Conservation (phyloP, 2,113 vertebrate genomes). For the Mus pahari region DNA sequence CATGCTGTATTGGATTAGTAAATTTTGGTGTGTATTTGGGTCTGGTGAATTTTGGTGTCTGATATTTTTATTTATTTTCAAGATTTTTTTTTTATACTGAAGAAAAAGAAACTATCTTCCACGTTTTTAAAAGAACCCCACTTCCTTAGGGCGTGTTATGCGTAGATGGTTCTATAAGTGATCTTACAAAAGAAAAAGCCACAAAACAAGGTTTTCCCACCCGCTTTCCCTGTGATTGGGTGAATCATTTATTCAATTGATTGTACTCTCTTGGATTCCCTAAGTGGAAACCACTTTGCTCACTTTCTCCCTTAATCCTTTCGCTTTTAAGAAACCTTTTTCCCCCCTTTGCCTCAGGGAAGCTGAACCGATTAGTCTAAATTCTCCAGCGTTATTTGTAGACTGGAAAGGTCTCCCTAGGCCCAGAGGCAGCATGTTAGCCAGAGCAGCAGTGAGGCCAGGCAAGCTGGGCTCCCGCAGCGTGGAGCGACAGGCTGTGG, state of each 20-base stretch:
- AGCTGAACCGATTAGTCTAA: constrained; percentile 62
- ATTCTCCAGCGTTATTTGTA: constrained; percentile 76
- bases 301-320: constrained; percentile 65
- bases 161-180: neutral
- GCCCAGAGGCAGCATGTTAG: constrained; percentile 53
- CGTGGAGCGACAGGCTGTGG: neutral
- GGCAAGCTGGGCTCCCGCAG: constrained; percentile 43
- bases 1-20: neutral
- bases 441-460: neutral
- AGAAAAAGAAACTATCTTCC: neutral
- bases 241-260: constrained; percentile 40
- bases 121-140: neutral
- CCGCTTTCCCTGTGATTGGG: neutral
- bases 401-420: constrained; percentile 68
- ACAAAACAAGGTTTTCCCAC: constrained; percentile 6
- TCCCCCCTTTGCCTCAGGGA: constrained; percentile 39
- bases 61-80: neutral
- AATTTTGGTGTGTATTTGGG: neutral
- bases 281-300: constrained; percentile 65
- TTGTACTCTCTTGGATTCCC: constrained; percentile 53
- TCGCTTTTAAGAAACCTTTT: constrained; percentile 67
- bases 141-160: neutral
- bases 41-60: neutral
- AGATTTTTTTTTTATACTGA: neutral
- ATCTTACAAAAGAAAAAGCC: constrained; percentile 22